These are phyloP conservation scores for Rugalucina vietnamica DNA, from an alignment of 2,888 invertebrate genomes.

Conservation along the genomic window DNA sequence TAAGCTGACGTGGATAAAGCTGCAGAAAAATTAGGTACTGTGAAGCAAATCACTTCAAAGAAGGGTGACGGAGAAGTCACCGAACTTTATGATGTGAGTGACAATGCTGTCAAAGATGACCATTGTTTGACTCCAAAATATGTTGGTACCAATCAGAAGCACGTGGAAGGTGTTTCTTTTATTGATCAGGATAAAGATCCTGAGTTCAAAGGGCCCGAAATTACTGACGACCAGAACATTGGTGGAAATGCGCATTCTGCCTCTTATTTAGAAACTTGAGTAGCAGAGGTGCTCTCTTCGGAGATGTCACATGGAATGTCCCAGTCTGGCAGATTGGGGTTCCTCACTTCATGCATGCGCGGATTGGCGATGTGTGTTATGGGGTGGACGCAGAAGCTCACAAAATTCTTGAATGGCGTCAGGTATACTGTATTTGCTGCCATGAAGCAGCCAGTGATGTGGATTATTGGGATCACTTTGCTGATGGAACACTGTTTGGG, in stretches of 20 bases:
- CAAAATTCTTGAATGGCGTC: not conserved
- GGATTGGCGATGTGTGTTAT: not conserved
- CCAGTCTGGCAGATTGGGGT: not conserved
- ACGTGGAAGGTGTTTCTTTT: not conserved
- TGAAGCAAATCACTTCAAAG: too few species aligned
- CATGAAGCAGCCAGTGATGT: not conserved
- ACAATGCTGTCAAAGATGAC: too few species aligned
- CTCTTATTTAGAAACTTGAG: not conserved
- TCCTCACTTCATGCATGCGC: not conserved
- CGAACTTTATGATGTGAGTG: too few species aligned
- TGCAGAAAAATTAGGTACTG: too few species aligned
- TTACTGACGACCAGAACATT: not conserved
- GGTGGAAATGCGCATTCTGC: not conserved
- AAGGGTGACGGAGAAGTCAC: too few species aligned
- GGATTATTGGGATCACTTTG: not conserved
- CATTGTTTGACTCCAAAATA: too few species aligned
- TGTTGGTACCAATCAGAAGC: not conserved
- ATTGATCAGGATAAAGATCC: not conserved
- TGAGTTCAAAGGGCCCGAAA: not conserved
- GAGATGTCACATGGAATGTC: conserved; percentile 3
- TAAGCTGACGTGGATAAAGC: too few species aligned
- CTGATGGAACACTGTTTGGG: not conserved
- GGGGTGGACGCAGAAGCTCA: not conserved
- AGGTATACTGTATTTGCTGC: not conserved
- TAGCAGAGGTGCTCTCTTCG: conserved; percentile 4